phyloP scores from a whole-genome alignment of 2,888 invertebrate species.

The Agrotis puta region DNA sequence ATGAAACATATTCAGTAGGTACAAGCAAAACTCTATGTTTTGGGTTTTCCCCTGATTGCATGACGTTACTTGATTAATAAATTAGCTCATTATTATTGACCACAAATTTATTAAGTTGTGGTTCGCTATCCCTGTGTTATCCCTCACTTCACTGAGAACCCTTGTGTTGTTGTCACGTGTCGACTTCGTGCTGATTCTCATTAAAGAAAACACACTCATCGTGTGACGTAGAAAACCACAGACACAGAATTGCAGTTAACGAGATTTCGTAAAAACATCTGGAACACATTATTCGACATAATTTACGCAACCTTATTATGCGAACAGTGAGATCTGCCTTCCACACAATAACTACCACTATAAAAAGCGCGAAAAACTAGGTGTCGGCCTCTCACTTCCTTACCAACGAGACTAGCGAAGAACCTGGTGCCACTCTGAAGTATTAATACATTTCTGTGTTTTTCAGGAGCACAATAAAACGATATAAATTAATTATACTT shows the following conservation, averaged over 20 bases:
- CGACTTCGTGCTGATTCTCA: conserved; percentile 29
- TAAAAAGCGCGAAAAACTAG: conserved; percentile 42
- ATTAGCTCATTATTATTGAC: conserved; percentile 26
- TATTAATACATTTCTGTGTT: background rate
- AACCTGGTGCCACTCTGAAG: background rate
- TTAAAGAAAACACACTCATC: conserved; percentile 13
- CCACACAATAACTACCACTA: conserved; percentile 19
- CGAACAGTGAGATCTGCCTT: conserved; percentile 31
- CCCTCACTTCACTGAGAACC: conserved; percentile 30
- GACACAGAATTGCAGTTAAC: conserved; percentile 1
- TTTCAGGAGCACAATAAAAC: background rate
- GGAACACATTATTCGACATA: conserved; percentile 42
- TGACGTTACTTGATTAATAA: conserved; percentile 28
- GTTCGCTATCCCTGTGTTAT: conserved; percentile 24
- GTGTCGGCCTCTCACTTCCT: conserved; percentile 26
- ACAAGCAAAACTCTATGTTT: background rate
- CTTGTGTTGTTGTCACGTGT: conserved; percentile 5
- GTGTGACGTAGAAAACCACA: conserved; percentile 16
- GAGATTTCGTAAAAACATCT: conserved; percentile 14
- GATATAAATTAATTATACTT: background rate
- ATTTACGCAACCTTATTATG: conserved; percentile 61
- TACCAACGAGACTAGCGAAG: conserved; percentile 1
- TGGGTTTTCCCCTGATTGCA: conserved; percentile 19
- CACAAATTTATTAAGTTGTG: conserved; percentile 33
- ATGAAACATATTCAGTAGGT: background rate